Evolutionary conservation across 2,888 invertebrate genomes (phyloP).

Genomic region (Galerucella calmariensis): DNA sequence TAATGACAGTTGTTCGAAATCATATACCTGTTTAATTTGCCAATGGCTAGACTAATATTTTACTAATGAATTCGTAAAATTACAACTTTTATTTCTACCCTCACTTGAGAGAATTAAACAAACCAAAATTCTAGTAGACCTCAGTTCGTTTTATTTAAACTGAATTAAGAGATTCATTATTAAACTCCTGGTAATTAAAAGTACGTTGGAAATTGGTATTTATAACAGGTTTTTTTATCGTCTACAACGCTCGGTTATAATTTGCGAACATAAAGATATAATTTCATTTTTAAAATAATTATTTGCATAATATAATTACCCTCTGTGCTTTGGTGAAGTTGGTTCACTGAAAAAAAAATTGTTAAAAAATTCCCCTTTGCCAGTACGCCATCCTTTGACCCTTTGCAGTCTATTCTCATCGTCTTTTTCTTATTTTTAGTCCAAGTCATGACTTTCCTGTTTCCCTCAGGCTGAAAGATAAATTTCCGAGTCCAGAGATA

Average conservation of each 20-base stretch:
- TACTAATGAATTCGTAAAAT: too few relatives aligned
- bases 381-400: constrained; percentile 15
- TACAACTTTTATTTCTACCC: too few relatives aligned
- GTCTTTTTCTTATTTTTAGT: constrained; percentile 21
- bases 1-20: too few relatives aligned
- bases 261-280: neutral
- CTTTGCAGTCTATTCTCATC: constrained; percentile 23
- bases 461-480: constrained; percentile 34
- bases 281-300: constrained; percentile 13
- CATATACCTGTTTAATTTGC: too few relatives aligned
- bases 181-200: neutral
- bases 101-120: too few relatives aligned
- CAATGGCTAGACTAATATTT: too few relatives aligned
- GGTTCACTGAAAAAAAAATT: constrained; percentile 11
- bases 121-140: too few relatives aligned
- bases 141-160: too few relatives aligned
- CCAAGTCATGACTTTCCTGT: constrained; percentile 33
- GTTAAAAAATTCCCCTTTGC: constrained; percentile 7
- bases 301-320: constrained; percentile 10
- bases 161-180: too few relatives aligned
- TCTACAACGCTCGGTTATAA: neutral
- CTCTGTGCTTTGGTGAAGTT: constrained; percentile 9
- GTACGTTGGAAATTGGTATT: neutral
- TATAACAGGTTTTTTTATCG: neutral
- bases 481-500: constrained; percentile 32